Conservation (phyloP, 2,888 invertebrate species). For the Pseudococcus jackbeardsleyi region DNA sequence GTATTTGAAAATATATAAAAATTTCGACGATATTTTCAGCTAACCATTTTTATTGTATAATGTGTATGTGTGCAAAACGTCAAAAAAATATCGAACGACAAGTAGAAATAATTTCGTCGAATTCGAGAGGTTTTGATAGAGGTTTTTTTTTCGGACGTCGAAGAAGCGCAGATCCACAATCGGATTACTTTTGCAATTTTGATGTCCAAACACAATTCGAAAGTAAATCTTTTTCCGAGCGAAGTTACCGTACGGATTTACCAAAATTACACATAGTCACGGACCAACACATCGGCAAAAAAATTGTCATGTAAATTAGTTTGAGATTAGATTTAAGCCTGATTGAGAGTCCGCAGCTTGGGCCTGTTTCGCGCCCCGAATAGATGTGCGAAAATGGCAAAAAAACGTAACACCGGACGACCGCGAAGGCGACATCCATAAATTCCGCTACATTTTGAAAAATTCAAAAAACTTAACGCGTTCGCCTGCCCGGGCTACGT, state of each 20-base stretch:
- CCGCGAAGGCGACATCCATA: neutral
- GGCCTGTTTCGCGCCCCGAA: neutral
- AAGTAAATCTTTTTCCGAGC: slow-evolving; percentile 38
- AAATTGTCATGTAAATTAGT: slow-evolving; percentile 55
- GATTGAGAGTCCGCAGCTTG: neutral
- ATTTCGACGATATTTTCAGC: neutral
- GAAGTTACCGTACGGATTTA: slow-evolving; percentile 28
- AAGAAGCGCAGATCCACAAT: slow-evolving; percentile 32
- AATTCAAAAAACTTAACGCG: slow-evolving; percentile 36
- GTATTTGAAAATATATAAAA: neutral
- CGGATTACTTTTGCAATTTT: slow-evolving; percentile 57
- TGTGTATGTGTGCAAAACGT: slow-evolving; percentile 5
- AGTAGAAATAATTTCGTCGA: slow-evolving; percentile 36
- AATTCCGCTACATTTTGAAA: slow-evolving; percentile 24
- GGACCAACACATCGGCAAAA: slow-evolving; percentile 10
- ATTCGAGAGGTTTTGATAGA: slow-evolving; percentile 27
- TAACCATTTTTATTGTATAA: neutral
- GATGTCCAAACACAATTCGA: slow-evolving; percentile 29
- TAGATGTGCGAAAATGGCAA: neutral
- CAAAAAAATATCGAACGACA: slow-evolving; percentile 48
- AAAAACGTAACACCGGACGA: neutral
- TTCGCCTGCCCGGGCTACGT: neutral
- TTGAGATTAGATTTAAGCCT: slow-evolving; percentile 41
- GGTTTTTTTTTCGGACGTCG: neutral
- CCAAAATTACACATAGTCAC: slow-evolving; percentile 39